These are phyloP conservation scores for Argya squamiceps DNA, from an alignment of 2,797 vertebrate genomes.

Conservation along the genomic window DNA sequence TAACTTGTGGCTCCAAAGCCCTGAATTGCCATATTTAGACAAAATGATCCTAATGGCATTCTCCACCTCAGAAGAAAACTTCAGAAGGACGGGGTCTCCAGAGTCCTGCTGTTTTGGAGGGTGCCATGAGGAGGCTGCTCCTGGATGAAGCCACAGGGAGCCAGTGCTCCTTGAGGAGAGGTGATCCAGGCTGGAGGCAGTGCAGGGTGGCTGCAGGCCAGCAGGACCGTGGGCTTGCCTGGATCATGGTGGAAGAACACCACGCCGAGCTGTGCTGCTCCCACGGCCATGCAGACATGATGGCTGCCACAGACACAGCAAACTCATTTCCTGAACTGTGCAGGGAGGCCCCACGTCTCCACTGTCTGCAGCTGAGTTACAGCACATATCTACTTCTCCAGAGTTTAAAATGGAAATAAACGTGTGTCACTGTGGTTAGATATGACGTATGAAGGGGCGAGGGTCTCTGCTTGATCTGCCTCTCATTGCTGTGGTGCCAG, in stretches of 20 bases:
- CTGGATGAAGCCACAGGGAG: background rate
- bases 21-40: slow-evolving; percentile 21
- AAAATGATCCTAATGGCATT: background rate
- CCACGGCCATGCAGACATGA: background rate
- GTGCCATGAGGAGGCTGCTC: fast-evolving
- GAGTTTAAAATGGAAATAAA: slow-evolving; percentile 38
- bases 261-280: background rate
- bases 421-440: slow-evolving; percentile 14
- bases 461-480: background rate
- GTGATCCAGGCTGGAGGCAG: background rate
- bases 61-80: background rate
- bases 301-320: slow-evolving; percentile 51
- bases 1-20: background rate
- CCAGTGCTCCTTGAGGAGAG: fast-evolving
- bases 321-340: slow-evolving; percentile 68
- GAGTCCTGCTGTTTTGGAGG: fast-evolving
- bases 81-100: fast-evolving
- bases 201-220: fast-evolving
- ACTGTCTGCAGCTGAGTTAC: background rate
- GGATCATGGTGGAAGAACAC: background rate
- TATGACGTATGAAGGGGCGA: background rate
- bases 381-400: background rate
- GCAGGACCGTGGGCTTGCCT: fast-evolving
- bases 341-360: background rate
- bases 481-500: background rate